Conservation (phyloP, 2,888 invertebrate species). For the Drosophila acutilabella region DNA sequence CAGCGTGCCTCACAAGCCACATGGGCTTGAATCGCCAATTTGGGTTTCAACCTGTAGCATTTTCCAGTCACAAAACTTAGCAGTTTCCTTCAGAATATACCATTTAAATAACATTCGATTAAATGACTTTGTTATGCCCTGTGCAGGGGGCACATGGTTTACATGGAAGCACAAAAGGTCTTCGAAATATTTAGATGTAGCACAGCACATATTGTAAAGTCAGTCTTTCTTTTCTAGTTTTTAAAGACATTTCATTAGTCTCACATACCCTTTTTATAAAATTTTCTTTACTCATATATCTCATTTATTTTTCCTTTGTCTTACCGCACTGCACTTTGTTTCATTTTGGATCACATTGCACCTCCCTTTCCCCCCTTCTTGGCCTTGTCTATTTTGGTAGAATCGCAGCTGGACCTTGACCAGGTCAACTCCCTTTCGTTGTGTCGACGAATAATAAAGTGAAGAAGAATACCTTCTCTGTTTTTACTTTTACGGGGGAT, state of each 20-base stretch:
- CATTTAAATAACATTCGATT: neutral
- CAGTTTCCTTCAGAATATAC: neutral
- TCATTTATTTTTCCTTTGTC: constrained; percentile 56
- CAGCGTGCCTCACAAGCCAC: constrained; percentile 1
- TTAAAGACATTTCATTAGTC: too few species aligned
- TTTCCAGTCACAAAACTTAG: neutral
- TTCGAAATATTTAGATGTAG: too few species aligned
- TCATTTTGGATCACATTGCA: constrained; percentile 1
- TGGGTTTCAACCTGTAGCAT: neutral
- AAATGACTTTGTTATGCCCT: neutral
- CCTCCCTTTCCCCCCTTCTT: neutral
- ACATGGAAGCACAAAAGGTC: too few species aligned
- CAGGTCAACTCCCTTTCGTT: constrained; percentile 24
- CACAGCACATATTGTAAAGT: too few species aligned
- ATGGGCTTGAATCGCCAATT: neutral
- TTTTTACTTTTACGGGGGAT: constrained; percentile 40
- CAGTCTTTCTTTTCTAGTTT: too few species aligned
- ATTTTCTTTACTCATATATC: constrained; percentile 61
- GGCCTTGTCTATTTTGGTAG: constrained; percentile 14
- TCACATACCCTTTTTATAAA: neutral
- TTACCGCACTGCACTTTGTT: constrained; percentile 10
- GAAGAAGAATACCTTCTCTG: constrained; percentile 9
- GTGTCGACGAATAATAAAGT: neutral
- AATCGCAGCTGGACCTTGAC: constrained; percentile 18
- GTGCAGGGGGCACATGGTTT: too few species aligned